A percentile compares a stretch with the other conserved stretches of the same genome.
Conservation (phyloP, 2,113 vertebrate species). For the Otocyon megalotis region DNA sequence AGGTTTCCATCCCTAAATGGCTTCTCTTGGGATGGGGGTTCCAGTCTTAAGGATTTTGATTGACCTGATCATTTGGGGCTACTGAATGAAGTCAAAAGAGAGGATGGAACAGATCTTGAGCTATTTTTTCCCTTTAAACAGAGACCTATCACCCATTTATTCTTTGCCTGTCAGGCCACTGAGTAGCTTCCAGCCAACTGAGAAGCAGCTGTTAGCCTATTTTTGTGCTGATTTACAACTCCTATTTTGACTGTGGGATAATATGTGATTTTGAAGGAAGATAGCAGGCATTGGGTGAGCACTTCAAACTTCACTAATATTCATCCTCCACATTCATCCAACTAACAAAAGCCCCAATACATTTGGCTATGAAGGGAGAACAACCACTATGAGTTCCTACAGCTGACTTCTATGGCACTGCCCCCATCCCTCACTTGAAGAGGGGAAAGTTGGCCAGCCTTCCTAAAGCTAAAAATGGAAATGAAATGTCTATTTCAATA, state of each 20-base stretch:
- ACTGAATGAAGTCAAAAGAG: not conserved
- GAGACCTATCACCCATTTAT: not conserved
- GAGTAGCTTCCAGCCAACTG: not conserved
- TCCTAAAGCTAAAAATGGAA: not conserved
- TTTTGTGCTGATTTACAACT: constrained; percentile 43
- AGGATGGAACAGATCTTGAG: not conserved
- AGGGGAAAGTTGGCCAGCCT: not conserved
- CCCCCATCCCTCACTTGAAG: not conserved
- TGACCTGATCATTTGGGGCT: not conserved
- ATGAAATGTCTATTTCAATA: not conserved
- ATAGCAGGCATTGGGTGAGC: not conserved
- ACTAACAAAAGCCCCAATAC: not conserved
- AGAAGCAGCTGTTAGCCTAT: constrained; percentile 9
- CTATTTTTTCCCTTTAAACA: not conserved
- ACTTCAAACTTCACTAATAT: not conserved
- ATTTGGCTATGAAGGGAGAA: not conserved
- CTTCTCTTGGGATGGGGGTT: not conserved
- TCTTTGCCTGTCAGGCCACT: not conserved
- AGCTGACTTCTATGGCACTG: not conserved
- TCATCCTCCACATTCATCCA: not conserved
- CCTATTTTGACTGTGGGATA: not conserved
- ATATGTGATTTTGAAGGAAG: not conserved
- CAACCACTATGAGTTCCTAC: not conserved
- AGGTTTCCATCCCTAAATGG: not conserved
- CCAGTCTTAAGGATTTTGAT: not conserved